Percentiles rank a stretch among this genome's conserved stretches.
Conservation (phyloP, 2,888 invertebrate genomes). For the Philonicus albiceps region DNA sequence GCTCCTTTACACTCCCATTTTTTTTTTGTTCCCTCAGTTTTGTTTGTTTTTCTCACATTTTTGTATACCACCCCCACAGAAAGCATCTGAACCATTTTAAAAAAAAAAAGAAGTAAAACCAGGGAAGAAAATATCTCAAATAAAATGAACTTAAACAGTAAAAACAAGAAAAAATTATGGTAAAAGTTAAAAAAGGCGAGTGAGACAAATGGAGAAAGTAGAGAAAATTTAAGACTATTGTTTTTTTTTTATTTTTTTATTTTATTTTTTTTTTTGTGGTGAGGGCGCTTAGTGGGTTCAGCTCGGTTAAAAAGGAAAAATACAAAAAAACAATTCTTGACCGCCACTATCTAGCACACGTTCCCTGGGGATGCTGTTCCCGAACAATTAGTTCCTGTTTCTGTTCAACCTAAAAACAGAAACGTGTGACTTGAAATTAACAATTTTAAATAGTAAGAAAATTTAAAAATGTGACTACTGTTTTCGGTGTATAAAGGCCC, state of each 20-base stretch:
- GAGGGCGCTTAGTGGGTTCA: neutral
- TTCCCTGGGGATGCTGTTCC: neutral
- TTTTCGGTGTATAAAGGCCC: neutral
- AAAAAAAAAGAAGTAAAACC: neutral
- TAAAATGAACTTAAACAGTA: neutral
- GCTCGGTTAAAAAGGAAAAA: neutral
- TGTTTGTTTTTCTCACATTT: constrained; percentile 5
- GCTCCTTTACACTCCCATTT: neutral
- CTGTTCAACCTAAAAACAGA: no score
- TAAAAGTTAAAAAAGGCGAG: neutral
- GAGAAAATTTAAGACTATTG: neutral
- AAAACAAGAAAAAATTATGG: neutral
- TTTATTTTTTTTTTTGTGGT: neutral
- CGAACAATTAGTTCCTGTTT: constrained; percentile 14
- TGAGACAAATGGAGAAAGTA: neutral
- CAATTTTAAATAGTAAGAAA: neutral
- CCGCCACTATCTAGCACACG: neutral
- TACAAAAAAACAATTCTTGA: neutral
- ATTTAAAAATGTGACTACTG: constrained; percentile 9
- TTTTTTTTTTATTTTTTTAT: neutral
- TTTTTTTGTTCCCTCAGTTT: neutral
- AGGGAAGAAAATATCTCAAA: neutral
- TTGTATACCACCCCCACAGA: neutral
- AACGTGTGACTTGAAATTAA: neutral
- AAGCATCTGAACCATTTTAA: neutral